A percentile compares a stretch with the other conserved stretches of the same genome.
Evolutionary conservation across 2,113 vertebrate species (phyloP).

Genomic region (Nothobranchius kuhntae): DNA sequence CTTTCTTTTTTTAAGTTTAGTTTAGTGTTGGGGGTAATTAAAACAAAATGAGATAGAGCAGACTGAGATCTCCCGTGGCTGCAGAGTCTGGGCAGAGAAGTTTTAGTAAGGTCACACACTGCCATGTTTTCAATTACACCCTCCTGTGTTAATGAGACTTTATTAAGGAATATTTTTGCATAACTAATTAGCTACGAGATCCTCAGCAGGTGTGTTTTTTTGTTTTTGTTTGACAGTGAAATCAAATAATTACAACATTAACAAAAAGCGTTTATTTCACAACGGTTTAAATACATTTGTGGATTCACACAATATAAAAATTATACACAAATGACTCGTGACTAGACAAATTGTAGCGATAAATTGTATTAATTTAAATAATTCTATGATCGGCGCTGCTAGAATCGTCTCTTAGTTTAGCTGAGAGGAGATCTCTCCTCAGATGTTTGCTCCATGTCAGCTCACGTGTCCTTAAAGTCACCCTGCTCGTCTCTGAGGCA

Average conservation of each 20-base stretch:
- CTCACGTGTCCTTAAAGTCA: slow-evolving; percentile 38
- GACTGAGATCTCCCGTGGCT: slow-evolving; percentile 52
- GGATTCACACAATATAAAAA: slow-evolving; percentile 64
- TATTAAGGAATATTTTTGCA: slow-evolving; percentile 36
- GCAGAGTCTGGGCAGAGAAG: slow-evolving; percentile 46
- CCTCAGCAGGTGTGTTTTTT: not conserved
- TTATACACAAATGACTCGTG: slow-evolving; percentile 62
- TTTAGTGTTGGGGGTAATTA: slow-evolving; percentile 65
- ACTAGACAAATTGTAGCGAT: slow-evolving; percentile 49
- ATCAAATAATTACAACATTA: slow-evolving; percentile 10
- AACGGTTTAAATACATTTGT: slow-evolving; percentile 46
- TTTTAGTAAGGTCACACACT: slow-evolving; percentile 50
- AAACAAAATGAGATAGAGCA: slow-evolving; percentile 67
- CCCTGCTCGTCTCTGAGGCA: slow-evolving; percentile 31
- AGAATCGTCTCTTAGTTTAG: slow-evolving; percentile 42
- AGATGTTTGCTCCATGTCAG: slow-evolving; percentile 19
- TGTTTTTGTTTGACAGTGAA: not conserved
- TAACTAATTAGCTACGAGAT: not conserved
- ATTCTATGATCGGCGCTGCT: not conserved
- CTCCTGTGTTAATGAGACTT: slow-evolving; percentile 53
- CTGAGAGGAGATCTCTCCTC: slow-evolving; percentile 23
- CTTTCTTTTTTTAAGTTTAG: slow-evolving; percentile 69
- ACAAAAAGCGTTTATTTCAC: slow-evolving; percentile 62
- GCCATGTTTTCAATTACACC: slow-evolving; percentile 65
- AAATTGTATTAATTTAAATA: slow-evolving; percentile 56